Percentiles rank a stretch among this genome's conserved stretches.
These are phyloP conservation scores for Anoura caudifer DNA, from an alignment of 2,113 vertebrate species.

Conservation along the genomic window DNA sequence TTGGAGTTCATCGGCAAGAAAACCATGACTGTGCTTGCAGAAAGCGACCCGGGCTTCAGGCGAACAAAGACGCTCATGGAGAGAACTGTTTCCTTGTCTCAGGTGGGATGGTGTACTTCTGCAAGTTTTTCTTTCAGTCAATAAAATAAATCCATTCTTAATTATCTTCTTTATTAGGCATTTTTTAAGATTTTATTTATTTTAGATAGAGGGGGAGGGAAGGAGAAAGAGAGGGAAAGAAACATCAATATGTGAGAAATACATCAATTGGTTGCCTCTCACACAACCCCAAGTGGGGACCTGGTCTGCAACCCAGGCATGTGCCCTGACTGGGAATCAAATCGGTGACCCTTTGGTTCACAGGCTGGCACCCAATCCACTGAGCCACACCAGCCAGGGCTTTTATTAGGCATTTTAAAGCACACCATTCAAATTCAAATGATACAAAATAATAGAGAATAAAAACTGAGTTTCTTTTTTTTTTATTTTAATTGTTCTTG, in stretches of 20 bases:
- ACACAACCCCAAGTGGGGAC: no score
- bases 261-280: no score
- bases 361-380: no score
- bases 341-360: no score
- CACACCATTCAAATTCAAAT: neutral
- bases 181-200: neutral
- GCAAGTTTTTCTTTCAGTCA: neutral
- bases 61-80: conserved; percentile 97
- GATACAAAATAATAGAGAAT: neutral
- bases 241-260: no score
- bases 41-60: conserved; percentile 97
- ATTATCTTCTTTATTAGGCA: neutral
- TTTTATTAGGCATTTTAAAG: neutral
- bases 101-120: conserved; percentile 81
- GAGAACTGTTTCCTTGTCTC: conserved; percentile 94
- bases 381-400: no score
- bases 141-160: neutral
- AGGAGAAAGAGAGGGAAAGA: no score
- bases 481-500: no score
- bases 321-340: no score
- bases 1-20: conserved; percentile 99
- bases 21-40: conserved; percentile 97
- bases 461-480: neutral
- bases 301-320: no score
- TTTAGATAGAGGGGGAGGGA: no score